These are phyloP conservation scores for Raphicerus campestris DNA, from an alignment of 2,113 vertebrate genomes.

Conservation along the genomic window DNA sequence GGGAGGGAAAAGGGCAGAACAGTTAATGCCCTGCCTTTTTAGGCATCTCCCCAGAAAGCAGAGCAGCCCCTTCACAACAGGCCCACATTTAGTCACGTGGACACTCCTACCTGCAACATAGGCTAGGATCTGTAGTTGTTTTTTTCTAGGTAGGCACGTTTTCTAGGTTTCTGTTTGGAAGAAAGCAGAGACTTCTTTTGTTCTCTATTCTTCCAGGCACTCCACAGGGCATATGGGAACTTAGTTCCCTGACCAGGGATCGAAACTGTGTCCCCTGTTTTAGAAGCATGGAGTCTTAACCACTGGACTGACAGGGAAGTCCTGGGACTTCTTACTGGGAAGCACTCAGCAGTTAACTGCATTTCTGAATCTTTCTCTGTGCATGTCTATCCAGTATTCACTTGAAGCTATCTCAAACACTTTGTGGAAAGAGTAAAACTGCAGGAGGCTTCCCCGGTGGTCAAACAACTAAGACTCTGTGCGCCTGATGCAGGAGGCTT, in stretches of 20 bases:
- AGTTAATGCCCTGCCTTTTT: background rate
- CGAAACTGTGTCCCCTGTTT: background rate
- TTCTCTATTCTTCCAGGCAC: background rate
- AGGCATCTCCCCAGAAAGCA: background rate
- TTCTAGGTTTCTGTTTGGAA: background rate
- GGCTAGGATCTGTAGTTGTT: background rate
- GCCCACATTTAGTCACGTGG: background rate
- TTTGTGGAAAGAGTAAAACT: background rate
- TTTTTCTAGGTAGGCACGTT: too few relatives aligned
- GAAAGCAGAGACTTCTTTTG: background rate
- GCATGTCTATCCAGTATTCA: background rate
- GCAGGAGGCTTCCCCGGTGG: background rate
- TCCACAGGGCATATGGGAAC: background rate
- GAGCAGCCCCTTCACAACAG: background rate
- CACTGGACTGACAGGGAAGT: background rate
- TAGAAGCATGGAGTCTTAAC: background rate
- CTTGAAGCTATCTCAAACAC: background rate
- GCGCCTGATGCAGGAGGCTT: background rate
- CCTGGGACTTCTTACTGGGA: background rate
- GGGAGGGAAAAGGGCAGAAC: background rate
- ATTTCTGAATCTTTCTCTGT: background rate
- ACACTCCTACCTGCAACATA: background rate
- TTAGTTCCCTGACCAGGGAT: background rate
- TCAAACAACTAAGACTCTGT: background rate
- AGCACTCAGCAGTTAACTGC: background rate